Conservation (phyloP, 2,888 invertebrate genomes). For the Cheilosia pagana region DNA sequence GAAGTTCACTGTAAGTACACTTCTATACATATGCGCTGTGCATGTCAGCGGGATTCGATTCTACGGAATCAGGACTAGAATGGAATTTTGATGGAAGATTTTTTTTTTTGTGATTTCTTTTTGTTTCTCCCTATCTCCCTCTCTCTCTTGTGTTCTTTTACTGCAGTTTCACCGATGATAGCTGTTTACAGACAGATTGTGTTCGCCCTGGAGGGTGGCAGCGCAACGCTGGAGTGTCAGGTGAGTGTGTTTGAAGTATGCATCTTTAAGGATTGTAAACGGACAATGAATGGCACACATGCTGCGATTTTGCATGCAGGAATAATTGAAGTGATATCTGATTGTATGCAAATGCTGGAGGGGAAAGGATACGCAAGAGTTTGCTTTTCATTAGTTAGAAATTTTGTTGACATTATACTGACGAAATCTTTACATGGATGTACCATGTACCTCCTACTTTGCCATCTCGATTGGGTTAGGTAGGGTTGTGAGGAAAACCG, state of each 20-base stretch:
- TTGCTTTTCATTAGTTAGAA: too few relatives aligned
- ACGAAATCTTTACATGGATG: too few relatives aligned
- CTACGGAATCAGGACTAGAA: conserved; percentile 48
- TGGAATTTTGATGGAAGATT: conserved; percentile 64
- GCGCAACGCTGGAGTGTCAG: conserved; percentile 91
- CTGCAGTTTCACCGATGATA: conserved; percentile 93
- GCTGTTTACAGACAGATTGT: conserved; percentile 90
- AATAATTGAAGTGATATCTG: background rate
- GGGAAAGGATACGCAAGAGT: background rate
- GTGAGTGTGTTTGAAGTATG: conserved; percentile 80
- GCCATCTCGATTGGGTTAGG: too few relatives aligned
- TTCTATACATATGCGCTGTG: background rate
- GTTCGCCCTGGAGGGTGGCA: conserved; percentile 88
- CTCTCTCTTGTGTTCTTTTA: background rate
- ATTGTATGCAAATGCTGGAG: background rate
- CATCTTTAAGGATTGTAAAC: conserved; percentile 4
- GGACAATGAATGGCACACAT: background rate
- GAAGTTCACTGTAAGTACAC: conserved; percentile 94
- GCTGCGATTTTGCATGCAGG: background rate
- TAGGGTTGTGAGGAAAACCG: too few relatives aligned
- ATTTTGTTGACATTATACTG: too few relatives aligned
- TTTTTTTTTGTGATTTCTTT: conserved; percentile 20
- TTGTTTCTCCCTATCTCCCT: background rate
- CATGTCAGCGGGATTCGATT: conserved; percentile 49
- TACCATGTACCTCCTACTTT: too few relatives aligned